These are phyloP conservation scores for Hydrophis major DNA, from an alignment of 2,797 vertebrate genomes.

Conservation along the genomic window DNA sequence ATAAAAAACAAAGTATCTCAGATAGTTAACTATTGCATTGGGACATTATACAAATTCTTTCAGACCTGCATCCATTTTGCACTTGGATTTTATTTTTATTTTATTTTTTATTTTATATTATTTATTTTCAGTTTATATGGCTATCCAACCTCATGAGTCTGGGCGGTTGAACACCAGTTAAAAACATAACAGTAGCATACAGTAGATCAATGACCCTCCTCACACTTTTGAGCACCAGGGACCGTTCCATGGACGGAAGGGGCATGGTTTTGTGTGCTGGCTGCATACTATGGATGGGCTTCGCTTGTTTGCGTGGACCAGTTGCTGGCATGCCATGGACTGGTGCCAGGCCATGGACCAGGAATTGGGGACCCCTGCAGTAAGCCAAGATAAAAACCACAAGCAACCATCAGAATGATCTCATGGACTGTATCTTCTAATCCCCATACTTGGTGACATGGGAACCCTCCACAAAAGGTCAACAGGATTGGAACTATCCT, in stretches of 20 bases:
- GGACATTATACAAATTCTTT: neutral
- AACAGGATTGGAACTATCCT: neutral
- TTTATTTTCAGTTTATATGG: neutral
- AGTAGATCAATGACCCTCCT: neutral
- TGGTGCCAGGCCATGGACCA: neutral
- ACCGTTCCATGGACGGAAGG: fast-evolving
- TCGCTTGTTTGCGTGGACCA: neutral
- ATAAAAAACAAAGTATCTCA: neutral
- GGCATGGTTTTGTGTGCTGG: neutral
- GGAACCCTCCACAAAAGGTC: neutral
- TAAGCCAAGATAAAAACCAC: neutral
- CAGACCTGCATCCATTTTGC: neutral
- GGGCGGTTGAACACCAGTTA: neutral
- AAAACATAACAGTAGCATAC: neutral
- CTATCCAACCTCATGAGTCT: neutral
- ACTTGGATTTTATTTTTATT: neutral
- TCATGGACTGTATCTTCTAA: neutral
- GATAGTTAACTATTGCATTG: neutral
- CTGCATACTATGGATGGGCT: neutral
- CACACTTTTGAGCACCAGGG: neutral
- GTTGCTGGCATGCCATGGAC: neutral
- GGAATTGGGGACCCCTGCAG: neutral
- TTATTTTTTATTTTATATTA: neutral
- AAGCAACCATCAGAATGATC: neutral
- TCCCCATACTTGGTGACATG: neutral